Evolutionary conservation across 2,113 vertebrate genomes (phyloP), one percentile per base, ranked within the genome.

Genomic region (Macroglossus sobrinus): DNA sequence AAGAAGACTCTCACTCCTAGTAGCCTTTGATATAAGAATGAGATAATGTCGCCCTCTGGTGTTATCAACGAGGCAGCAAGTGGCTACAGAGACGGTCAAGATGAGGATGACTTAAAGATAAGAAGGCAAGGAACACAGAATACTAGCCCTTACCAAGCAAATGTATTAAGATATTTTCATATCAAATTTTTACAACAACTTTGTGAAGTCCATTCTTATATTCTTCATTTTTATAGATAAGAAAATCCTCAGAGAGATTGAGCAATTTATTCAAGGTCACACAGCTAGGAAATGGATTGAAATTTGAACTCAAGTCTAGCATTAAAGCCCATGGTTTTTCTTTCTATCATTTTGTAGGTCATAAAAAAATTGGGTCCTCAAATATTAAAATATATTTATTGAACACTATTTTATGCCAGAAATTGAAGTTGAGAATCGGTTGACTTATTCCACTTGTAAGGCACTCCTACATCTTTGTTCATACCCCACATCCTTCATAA

Each of bases 1-100:
- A 35, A 30, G 68, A 38, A 66, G 61, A 13, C 47, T 38, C 19
- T 28, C 7, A 13, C 1, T 40, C 30, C 43, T 3, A 43, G 11
- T 88, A 80, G 28, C n/a, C 82, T 84, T 75, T 40, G n/a, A 26
- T 64, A 0, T 15, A 89, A 93, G 64, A 87, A 68, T 47, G 43
- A 90, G 68, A 78, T 33, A 59, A 89, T 86, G 64, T 75, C 96
- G 95, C 97, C 97, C 97, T 97, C 97, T 98, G 81, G 92, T 96
- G 97, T 93, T 78, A 22, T 14, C 71, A 55, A 92, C 75, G 50
- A 94, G 35, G 40, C 55, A 94, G 85, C 4, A 1, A 53, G 72
- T 7, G 15, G 26, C 68, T 35, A 14, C 35, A 38, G 7, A 84
- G 59, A 55, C 0, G 15, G 76, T 35, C 22, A 64, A n/a, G 5